A percentile compares a stretch with the other conserved stretches of the same genome.
Evolutionary conservation across 2,113 vertebrate genomes (phyloP).

Genomic region (Oryzias woworae): DNA sequence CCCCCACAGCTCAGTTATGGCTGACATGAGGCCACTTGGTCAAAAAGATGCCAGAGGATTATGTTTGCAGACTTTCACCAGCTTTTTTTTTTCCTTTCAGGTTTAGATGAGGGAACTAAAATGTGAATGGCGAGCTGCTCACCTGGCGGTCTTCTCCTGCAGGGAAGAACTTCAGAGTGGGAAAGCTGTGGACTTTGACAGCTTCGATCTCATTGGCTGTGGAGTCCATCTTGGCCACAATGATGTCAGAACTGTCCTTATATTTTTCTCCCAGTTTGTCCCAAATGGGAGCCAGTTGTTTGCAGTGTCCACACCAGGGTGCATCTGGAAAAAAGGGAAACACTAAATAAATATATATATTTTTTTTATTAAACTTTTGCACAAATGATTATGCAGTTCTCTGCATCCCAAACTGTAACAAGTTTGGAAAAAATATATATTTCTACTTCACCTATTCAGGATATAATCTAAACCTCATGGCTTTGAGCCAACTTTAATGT

Average conservation of each 20-base stretch:
- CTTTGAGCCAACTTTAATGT: neutral
- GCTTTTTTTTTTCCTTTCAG: too few species aligned
- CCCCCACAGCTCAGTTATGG: too few species aligned
- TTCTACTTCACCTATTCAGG: neutral
- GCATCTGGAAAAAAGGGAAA: conserved; percentile 79
- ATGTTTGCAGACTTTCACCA: too few species aligned
- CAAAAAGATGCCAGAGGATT: too few species aligned
- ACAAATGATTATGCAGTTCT: neutral
- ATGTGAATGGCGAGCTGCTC: conserved; percentile 3
- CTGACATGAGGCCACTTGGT: too few species aligned
- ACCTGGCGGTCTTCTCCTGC: conserved; percentile 85
- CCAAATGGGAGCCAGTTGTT: conserved; percentile 96
- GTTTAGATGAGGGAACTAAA: too few species aligned
- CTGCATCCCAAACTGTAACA: neutral
- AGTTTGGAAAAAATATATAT: neutral
- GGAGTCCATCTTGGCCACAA: conserved; percentile 97
- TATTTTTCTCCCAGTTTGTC: conserved; percentile 93
- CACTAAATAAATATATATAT: neutral
- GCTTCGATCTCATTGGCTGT: conserved; percentile 94
- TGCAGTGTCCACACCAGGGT: conserved; percentile 98
- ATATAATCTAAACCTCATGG: neutral
- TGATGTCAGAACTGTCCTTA: conserved; percentile 79
- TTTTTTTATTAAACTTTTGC: neutral
- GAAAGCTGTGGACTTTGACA: conserved; percentile 97
- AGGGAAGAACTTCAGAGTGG: conserved; percentile 96